These are phyloP conservation scores for Jacana jacana DNA, from an alignment of 2,113 vertebrate species.

Conservation along the genomic window DNA sequence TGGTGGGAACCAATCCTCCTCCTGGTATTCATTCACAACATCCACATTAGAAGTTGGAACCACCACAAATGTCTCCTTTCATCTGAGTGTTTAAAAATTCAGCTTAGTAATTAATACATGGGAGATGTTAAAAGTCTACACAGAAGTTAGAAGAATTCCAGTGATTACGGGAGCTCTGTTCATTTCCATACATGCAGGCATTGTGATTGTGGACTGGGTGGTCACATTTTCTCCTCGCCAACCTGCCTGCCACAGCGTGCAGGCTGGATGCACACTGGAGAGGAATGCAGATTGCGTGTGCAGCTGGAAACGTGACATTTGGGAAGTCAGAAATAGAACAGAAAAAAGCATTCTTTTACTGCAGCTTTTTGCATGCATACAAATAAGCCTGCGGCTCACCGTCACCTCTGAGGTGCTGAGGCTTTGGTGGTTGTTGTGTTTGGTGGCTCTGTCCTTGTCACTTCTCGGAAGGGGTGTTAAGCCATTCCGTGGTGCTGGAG, in stretches of 20 bases:
- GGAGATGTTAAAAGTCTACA: background rate
- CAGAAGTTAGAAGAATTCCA: background rate
- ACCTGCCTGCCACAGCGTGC: background rate
- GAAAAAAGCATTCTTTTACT: slow-evolving; percentile 25
- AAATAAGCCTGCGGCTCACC: background rate
- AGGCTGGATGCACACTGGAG: background rate
- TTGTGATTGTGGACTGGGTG: background rate
- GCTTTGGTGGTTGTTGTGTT: background rate
- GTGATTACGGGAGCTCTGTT: background rate
- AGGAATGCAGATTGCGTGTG: slow-evolving; percentile 11
- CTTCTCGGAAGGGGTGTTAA: background rate
- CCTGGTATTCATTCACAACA: background rate
- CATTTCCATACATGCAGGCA: background rate
- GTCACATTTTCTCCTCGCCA: background rate
- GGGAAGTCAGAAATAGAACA: background rate
- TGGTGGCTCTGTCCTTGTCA: background rate
- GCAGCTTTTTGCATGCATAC: background rate
- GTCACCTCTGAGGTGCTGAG: background rate
- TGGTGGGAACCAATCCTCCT: background rate
- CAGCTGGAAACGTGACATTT: slow-evolving; percentile 43
- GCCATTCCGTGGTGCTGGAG: background rate
- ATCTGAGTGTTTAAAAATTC: background rate
- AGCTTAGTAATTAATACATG: background rate
- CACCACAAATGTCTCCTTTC: background rate
- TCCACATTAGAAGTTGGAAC: background rate